phyloP scores from a whole-genome alignment of 2,888 invertebrate genomes.

The Heliothis peltigera region DNA sequence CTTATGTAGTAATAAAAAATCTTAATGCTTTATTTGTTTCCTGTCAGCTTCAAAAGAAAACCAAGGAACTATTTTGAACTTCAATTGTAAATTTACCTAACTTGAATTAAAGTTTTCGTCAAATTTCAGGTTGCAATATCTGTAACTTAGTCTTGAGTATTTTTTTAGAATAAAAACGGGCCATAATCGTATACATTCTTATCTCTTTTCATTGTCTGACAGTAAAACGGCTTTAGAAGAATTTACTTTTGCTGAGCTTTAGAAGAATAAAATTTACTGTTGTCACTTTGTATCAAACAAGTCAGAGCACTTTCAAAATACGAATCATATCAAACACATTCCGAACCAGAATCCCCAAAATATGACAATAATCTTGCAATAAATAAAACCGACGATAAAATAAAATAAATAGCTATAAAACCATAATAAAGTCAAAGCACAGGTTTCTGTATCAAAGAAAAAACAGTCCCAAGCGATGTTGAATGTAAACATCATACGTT shows the following conservation, averaged over 20 bases:
- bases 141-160: neutral
- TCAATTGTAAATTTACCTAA: too few relatives aligned
- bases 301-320: neutral
- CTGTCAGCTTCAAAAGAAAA: too few relatives aligned
- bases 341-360: conserved; percentile 25
- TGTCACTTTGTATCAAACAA: conserved; percentile 9
- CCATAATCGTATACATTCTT: conserved; percentile 5
- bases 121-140: neutral
- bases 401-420: conserved; percentile 51
- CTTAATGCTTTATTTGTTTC: too few relatives aligned
- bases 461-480: conserved; percentile 46
- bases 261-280: conserved; percentile 14
- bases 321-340: conserved; percentile 6
- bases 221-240: conserved; percentile 30
- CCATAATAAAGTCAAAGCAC: conserved; percentile 52
- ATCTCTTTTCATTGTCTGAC: conserved; percentile 15
- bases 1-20: too few relatives aligned
- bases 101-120: too few relatives aligned
- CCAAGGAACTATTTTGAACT: too few relatives aligned
- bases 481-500: conserved; percentile 62
- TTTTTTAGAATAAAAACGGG: neutral
- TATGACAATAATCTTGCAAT: conserved; percentile 25
- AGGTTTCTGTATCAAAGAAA: conserved; percentile 43
- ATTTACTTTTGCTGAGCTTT: conserved; percentile 21
- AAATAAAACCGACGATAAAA: conserved; percentile 49